A percentile compares a stretch with the other conserved stretches of the same genome.
Conservation (phyloP, 2,113 vertebrate species). For the Egretta garzetta region DNA sequence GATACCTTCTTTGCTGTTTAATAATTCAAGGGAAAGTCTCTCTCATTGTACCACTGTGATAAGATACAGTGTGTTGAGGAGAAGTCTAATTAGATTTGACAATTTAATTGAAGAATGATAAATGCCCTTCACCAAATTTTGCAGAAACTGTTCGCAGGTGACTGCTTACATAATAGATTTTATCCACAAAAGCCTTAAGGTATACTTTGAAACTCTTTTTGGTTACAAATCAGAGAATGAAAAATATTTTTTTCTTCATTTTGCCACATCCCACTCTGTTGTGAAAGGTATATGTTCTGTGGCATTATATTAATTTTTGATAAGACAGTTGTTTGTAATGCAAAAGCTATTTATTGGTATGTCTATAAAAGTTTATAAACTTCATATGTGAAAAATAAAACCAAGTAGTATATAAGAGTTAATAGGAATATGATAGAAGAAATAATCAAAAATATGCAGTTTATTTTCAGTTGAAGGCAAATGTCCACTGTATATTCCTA, state of each 20-base stretch:
- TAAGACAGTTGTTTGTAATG: background rate
- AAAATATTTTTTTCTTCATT: background rate
- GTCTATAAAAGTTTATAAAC: background rate
- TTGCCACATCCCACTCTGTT: background rate
- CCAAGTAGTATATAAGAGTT: background rate
- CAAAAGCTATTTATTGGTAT: background rate
- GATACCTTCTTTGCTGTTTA: conserved; percentile 7
- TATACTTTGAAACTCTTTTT: background rate
- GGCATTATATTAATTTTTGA: background rate
- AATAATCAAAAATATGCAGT: background rate
- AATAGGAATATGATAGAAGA: background rate
- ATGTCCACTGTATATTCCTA: background rate
- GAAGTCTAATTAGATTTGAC: conserved; percentile 68
- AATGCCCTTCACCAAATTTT: conserved; percentile 60
- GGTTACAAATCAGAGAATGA: background rate
- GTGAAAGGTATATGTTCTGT: background rate
- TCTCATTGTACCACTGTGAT: background rate
- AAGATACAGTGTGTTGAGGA: background rate
- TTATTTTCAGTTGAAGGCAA: background rate
- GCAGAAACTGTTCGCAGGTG: conserved; percentile 50
- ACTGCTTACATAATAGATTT: conserved; percentile 38
- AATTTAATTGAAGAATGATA: conserved; percentile 71
- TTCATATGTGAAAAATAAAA: background rate
- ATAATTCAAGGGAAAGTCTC: conserved; percentile 20
- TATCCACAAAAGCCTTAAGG: background rate